phyloP scores from a whole-genome alignment of 2,113 vertebrate species.

The Ammodytes marinus region DNA sequence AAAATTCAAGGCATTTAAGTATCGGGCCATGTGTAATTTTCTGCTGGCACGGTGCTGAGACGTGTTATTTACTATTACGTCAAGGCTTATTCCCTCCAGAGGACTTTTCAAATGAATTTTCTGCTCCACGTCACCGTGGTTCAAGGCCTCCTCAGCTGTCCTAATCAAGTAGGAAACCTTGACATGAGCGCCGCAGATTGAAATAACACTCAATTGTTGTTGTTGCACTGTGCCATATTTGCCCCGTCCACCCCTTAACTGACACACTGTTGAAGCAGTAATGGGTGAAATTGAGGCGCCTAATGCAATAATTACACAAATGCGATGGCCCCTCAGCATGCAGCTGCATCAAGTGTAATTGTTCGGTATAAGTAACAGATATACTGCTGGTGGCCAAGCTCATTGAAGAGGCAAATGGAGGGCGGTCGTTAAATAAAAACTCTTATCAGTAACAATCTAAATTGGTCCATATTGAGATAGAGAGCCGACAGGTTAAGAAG shows the following conservation, averaged over 20 bases:
- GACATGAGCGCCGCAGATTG: slow-evolving; percentile 70
- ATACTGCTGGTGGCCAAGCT: slow-evolving; percentile 51
- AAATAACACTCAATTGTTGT: slow-evolving; percentile 74
- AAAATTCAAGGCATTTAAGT: slow-evolving; percentile 68
- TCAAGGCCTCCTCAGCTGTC: slow-evolving; percentile 69
- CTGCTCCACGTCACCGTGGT: slow-evolving; percentile 76
- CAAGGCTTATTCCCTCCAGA: slow-evolving; percentile 74
- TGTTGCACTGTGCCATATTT: slow-evolving; percentile 63
- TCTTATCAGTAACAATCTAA: slow-evolving; percentile 71
- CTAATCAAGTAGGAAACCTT: slow-evolving; percentile 71
- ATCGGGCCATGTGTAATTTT: slow-evolving; percentile 61
- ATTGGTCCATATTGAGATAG: slow-evolving; percentile 64
- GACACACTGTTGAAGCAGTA: slow-evolving; percentile 65
- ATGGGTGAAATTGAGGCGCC: slow-evolving; percentile 73
- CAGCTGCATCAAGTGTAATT: slow-evolving; percentile 48
- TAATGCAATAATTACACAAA: slow-evolving; percentile 77
- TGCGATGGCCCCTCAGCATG: slow-evolving; percentile 17
- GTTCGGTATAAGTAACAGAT: slow-evolving; percentile 44
- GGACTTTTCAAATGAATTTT: slow-evolving; percentile 84
- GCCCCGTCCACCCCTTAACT: slow-evolving; percentile 66
- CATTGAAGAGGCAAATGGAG: slow-evolving; percentile 50
- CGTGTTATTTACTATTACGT: slow-evolving; percentile 73
- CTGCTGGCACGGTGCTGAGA: slow-evolving; percentile 58
- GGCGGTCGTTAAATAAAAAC: slow-evolving; percentile 43
- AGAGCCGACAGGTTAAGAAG: slow-evolving; percentile 27